These are phyloP conservation scores for Oncorhynchus kisutch DNA, from an alignment of 2,113 vertebrate species.

Conservation along the genomic window DNA sequence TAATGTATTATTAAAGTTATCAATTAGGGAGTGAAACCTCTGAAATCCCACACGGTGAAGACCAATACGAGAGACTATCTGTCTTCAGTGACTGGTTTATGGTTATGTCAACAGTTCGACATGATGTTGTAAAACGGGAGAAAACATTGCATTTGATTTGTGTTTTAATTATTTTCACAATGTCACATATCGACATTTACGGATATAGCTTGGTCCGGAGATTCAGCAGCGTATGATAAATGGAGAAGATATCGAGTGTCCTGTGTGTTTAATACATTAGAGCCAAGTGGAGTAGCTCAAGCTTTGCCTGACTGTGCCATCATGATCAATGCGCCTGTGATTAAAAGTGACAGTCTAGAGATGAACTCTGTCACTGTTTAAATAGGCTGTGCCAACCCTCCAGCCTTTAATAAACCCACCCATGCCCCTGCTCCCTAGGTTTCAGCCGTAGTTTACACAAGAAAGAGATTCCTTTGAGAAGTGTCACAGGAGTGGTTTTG, in stretches of 20 bases:
- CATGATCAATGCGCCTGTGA: conserved; percentile 50
- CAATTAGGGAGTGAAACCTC: not conserved
- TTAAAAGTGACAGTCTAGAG: conserved; percentile 50
- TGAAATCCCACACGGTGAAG: not conserved
- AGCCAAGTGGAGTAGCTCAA: not conserved
- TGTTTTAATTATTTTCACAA: not conserved
- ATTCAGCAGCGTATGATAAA: not conserved
- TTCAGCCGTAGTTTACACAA: conserved; percentile 26
- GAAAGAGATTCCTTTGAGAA: conserved; percentile 24
- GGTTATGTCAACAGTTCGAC: not conserved
- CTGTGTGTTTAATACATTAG: conserved; percentile 17
- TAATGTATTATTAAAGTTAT: not conserved
- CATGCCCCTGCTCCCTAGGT: conserved; percentile 5
- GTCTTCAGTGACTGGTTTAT: not conserved
- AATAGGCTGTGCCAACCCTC: conserved; percentile 37
- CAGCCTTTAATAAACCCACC: conserved; percentile 27
- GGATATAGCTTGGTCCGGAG: not conserved
- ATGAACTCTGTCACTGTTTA: conserved; percentile 59
- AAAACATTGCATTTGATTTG: not conserved
- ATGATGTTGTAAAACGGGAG: not conserved
- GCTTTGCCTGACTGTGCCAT: conserved; percentile 17
- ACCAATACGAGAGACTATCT: not conserved
- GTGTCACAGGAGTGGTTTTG: conserved; percentile 5
- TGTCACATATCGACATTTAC: not conserved
- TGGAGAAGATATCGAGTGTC: not conserved